Base-by-base conservation (phyloP, 2,113 vertebrate genomes). In the Chascanopsetta lugubris region DNA sequence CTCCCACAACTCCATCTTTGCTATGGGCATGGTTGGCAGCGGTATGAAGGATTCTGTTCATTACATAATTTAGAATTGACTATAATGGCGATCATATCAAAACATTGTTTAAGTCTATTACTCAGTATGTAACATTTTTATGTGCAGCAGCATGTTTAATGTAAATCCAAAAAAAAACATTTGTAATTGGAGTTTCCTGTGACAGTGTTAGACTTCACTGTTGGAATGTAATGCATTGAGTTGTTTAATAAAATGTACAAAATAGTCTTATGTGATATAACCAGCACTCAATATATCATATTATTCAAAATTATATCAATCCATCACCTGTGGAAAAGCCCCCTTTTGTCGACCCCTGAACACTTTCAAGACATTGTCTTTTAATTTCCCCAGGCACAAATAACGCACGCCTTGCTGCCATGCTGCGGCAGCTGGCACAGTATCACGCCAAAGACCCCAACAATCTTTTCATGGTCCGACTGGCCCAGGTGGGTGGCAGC, bases 1-100 rank as follows among this genome's bases (percentile, higher is more conserved):
- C 32, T 96, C 97, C 3, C 97, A 99, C 88, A 99, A 99, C 80
- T 98, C 97, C 65, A 99, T 99, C 83, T 99, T 99, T 72, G 97
- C 97, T 77, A 99, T 99, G 97, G 97, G 97, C 85, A 97, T 99
- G 96, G 97, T 99, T 81, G 97, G 97, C 91, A 99, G 97, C 0
- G 97, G 97, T 99, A 79, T 94, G 96, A 89, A 18, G 11, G 42
- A 6, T 10, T 38, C 8, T 27, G 1, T 6, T 6, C 20, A 40
- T 27, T 13, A 8, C 1, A 9, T 20, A 4, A 3, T 8, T 20
- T 45, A 42, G 3, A 15, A 7, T 42, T 42, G n/a, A 42, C 38
- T 42, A 2, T 40, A 6, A 15, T 40, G 11, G 10, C 8, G 17
- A 20, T 4, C 2, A 20, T 20, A 9, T 17, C 18, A 43, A 43